Evolutionary conservation across 2,888 invertebrate genomes (phyloP).

Genomic region (Machimus atricapillus): DNA sequence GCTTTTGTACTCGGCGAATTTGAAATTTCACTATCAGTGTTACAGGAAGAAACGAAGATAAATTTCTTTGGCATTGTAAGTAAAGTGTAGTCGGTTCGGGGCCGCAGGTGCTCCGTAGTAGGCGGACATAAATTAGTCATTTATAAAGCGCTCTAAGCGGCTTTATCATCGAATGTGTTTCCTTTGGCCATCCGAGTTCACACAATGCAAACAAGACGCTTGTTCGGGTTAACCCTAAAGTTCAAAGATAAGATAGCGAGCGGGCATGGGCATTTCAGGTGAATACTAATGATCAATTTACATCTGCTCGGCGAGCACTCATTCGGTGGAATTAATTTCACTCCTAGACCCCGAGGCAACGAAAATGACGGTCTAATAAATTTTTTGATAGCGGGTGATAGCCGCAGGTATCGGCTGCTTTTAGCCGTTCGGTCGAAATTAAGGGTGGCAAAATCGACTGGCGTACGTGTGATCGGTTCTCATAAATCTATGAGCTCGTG

Average conservation of each 20-base stretch:
- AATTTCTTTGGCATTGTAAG: not conserved
- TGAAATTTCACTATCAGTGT: not conserved
- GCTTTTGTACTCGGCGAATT: not conserved
- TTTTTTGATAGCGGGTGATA: not conserved
- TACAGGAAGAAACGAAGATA: not conserved
- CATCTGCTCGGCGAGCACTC: slow-evolving; percentile 10
- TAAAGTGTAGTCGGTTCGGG: not conserved
- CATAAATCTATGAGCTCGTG: not conserved
- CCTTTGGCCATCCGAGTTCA: not conserved
- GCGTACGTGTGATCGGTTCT: not conserved
- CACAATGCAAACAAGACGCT: not conserved
- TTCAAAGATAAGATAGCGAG: slow-evolving; percentile 7
- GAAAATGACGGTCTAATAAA: slow-evolving; percentile 26
- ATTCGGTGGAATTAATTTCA: not conserved
- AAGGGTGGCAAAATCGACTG: not conserved
- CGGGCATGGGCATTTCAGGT: slow-evolving; percentile 26
- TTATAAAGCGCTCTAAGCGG: not conserved
- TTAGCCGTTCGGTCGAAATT: not conserved
- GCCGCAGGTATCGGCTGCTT: not conserved
- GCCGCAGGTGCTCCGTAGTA: slow-evolving; percentile 5
- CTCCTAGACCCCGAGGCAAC: slow-evolving; percentile 12
- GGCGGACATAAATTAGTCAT: slow-evolving; percentile 25
- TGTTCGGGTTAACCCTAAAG: slow-evolving; percentile 1
- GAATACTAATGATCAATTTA: slow-evolving; percentile 32
- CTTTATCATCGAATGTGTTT: slow-evolving; percentile 7